Conservation (phyloP, 2,113 vertebrate genomes). For the Hippopotamus amphibius region DNA sequence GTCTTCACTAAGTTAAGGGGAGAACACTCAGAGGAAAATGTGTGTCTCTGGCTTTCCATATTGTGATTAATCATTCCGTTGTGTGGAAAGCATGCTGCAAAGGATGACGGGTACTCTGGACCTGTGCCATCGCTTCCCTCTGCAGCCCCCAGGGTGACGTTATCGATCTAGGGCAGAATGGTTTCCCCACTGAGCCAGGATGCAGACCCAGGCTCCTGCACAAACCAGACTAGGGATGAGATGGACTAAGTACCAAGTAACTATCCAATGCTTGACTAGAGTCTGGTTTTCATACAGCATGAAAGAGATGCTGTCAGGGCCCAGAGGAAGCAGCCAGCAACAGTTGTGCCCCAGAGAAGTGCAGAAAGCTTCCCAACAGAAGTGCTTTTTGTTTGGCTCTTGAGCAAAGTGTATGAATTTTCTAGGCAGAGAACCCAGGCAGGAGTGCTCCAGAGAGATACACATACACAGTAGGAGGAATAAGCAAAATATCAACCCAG, state of each 20-base stretch:
- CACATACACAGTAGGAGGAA: neutral
- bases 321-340: neutral
- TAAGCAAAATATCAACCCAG: neutral
- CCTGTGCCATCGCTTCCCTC: accelerated
- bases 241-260: neutral
- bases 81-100: accelerated
- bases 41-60: neutral
- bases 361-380: neutral
- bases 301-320: no score
- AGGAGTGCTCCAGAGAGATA: neutral
- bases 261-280: accelerated
- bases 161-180: accelerated
- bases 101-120: accelerated
- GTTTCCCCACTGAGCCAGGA: accelerated
- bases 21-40: neutral
- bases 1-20: neutral
- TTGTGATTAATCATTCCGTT: no score
- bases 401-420: neutral
- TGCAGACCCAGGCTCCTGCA: neutral
- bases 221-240: neutral
- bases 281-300: neutral
- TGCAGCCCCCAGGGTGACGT: neutral
- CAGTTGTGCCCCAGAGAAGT: accelerated
- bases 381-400: neutral
- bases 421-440: neutral